A percentile compares a stretch with the other conserved stretches of the same genome.
phyloP scores from a whole-genome alignment of 1,140 invertebrate species.

The Nixonia krombeini region DNA sequence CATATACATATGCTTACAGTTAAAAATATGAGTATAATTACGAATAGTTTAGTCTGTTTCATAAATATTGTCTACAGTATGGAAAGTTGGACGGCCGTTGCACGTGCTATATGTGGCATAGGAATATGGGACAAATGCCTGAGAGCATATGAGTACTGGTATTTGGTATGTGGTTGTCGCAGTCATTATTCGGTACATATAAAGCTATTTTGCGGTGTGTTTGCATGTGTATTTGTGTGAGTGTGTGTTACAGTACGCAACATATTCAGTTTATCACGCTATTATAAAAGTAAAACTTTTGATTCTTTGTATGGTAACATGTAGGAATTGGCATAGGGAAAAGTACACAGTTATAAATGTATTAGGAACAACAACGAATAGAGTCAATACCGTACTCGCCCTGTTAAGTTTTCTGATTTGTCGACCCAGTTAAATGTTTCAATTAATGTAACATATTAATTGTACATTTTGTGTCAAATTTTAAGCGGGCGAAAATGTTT shows the following conservation, averaged over 20 bases:
- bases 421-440: conserved; percentile 34
- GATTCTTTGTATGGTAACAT: conserved; percentile 39
- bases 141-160: conserved; percentile 53
- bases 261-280: conserved; percentile 6
- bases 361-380: conserved; percentile 44
- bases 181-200: conserved; percentile 8
- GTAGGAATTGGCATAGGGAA: conserved; percentile 27
- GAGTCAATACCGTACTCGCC: conserved; percentile 44
- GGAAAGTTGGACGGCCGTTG: conserved; percentile 66
- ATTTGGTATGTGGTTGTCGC: conserved; percentile 20
- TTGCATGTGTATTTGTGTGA: conserved; percentile 25
- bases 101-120: conserved; percentile 65
- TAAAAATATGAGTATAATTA: conserved; percentile 50
- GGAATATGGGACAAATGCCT: conserved; percentile 65
- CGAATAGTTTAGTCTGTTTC: conserved; percentile 65
- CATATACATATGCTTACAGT: conserved; percentile 39
- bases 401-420: conserved; percentile 19
- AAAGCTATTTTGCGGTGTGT: conserved; percentile 22
- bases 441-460: conserved; percentile 11
- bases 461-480: no score
- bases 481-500: no score
- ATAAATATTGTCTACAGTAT: conserved; percentile 72
- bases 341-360: conserved; percentile 33
- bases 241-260: conserved; percentile 9
- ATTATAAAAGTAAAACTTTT: conserved; percentile 46